Base-by-base conservation (phyloP, 2,888 invertebrate genomes). In the Phania funesta region DNA sequence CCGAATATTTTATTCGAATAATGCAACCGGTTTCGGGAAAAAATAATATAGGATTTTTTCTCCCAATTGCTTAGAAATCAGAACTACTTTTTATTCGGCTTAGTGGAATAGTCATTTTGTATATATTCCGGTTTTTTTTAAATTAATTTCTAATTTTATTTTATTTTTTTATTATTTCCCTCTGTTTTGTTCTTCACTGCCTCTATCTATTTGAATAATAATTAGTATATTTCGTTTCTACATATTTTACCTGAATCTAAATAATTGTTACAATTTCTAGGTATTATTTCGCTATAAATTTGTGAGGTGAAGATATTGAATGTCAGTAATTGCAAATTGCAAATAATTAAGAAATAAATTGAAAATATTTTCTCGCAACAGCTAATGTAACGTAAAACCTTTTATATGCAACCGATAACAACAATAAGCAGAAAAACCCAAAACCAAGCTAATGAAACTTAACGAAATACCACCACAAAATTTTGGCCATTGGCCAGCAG, bases 231-330 rank as follows among this genome's bases (percentile, higher is more conserved):
- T 56, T 20, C 18, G 7, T 44, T 67, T 54, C 7, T 5, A 24
- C n/a, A 41, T 20, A 7, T 16, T 22, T 50, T n/a, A 29, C 24
- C 58, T 7, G n/a, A 32, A 24, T 35, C n/a, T 26, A 46, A 73
- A 73, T 41, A 62, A 73, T 62, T 62, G 52, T 44, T 62, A 20
- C 41, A 73, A 62, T 62, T 64, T 52, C 8, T 41, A 5, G 9
- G 5, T 29, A 22, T 48, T 48, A 60, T 26, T 46, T 62, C 24
- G 29, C 18, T 26, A 52, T 18, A 44, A 5, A 70, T 46, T 46
- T 38, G 20, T 62, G 68, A 77, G 76, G 77, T 67, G 22, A 62
- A 70, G 46, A 46, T 50, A 54, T 77, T 54, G 35, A 68, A 68
- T 20, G 68, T 20, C 20, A 52, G 56, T 68, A 60, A 64, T 74